phyloP scores from a whole-genome alignment of 2,113 vertebrate species.

The Tautogolabrus adspersus region DNA sequence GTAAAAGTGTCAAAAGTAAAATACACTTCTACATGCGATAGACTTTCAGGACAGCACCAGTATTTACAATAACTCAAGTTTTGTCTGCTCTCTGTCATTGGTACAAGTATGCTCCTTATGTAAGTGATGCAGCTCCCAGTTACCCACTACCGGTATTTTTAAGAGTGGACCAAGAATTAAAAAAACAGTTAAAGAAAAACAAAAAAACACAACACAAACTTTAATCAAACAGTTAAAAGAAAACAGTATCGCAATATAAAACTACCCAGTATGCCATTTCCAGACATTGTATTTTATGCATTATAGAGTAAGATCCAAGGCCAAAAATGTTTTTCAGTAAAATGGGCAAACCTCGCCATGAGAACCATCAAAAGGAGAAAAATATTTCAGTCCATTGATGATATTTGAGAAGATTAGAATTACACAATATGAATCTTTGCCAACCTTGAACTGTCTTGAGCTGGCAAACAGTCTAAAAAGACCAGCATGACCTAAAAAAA shows the following conservation, averaged over 20 bases:
- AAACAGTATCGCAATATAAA: conserved; percentile 40
- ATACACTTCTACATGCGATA: conserved; percentile 35
- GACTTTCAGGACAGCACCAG: conserved; percentile 25
- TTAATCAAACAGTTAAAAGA: conserved; percentile 65
- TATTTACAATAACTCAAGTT: conserved; percentile 31
- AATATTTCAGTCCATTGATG: conserved; percentile 54
- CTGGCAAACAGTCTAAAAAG: conserved; percentile 55
- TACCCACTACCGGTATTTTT: neutral
- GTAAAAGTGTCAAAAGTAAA: conserved; percentile 46
- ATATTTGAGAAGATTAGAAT: conserved; percentile 86
- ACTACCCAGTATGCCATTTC: conserved; percentile 43
- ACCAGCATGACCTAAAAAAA: conserved; percentile 71
- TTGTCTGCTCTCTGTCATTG: conserved; percentile 6
- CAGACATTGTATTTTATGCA: conserved; percentile 61
- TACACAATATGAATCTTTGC: conserved; percentile 39
- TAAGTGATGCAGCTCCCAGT: conserved; percentile 21
- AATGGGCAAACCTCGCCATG: neutral
- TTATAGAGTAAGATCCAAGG: conserved; percentile 71
- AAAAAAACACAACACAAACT: conserved; percentile 41
- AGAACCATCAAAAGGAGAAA: neutral
- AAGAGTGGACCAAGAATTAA: conserved; percentile 19
- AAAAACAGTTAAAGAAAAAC: conserved; percentile 33
- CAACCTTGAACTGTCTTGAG: conserved; percentile 30
- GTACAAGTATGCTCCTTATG: conserved; percentile 3
- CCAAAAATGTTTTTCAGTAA: conserved; percentile 1